Base-by-base conservation (phyloP, 1,140 invertebrate species). In the Nixonia krombeini region DNA sequence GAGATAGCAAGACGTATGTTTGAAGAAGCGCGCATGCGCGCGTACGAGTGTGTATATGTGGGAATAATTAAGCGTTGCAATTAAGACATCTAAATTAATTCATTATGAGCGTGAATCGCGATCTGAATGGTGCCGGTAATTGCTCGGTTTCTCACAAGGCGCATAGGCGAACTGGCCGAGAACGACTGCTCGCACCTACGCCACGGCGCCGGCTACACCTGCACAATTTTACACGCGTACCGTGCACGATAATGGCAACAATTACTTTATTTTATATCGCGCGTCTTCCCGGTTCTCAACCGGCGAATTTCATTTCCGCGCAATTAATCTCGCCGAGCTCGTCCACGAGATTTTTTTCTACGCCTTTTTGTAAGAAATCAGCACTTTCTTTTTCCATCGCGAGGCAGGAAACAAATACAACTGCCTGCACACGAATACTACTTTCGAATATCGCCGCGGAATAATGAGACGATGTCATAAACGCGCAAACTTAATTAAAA, bases 71-170 rank as follows among this genome's bases (percentile, higher is more conserved):
- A 81, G 76, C 74, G 76, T 75, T 74, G 79, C 80, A 84, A 84
- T 84, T 83, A 83, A 84, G 79, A 82, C 78, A 80, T 84, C 78
- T 76, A 82, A 82, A 83, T 84, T 82, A 83, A 83, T 83, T 83
- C 74, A 70, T 72, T 47, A 62, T 46, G 45, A 64, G 46, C 55
- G 52, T 29, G 59, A 55, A 67, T 68, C 68, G 71, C 64, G 53
- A 76, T 75, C 75, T 74, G 65, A 77, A 74, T 74, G 71, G 69
- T 37, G 62, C 42, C 66, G 70, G 75, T 84, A 84, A 84, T 84
- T 84, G 80, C 81, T 71, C 71, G 76, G 72, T 70, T 84, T 83
- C 82, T 84, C 82, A 84, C 81, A 82, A 72, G 63, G 50, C 42
- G 50, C 50, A 50, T 35, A 69, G 35, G 29, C 29, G 41, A 49